Evolutionary conservation across 2,888 invertebrate species (phyloP), one percentile per base, ranked within the genome.

Genomic region (Drosophila antonietae): DNA sequence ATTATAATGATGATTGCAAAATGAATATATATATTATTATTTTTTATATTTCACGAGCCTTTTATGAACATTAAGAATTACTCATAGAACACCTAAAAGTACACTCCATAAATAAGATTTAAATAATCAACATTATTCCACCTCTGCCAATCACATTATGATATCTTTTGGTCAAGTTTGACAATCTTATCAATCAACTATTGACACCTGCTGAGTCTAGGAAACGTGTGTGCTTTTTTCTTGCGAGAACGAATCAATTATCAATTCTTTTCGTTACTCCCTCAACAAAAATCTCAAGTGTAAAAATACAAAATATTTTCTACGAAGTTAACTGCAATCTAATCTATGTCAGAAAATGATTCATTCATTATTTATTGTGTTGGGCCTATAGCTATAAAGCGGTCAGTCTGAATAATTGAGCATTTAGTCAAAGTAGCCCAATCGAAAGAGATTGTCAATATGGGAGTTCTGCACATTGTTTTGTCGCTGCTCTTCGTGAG

Each of bases 1-100:
- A 28, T 28, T 6, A 28, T 28, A 6, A 6, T 6, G 28, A 28
- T 28, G 3, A 28, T 28, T 28, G 6, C 6, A 28, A 28, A 6
- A 6, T 28, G 3, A 28, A 28, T 6, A 28, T 6, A 28, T 28
- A 28, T 28, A 28, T 28, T 28, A 28, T 28, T 28, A 28, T 33
- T 33, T 33, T 12, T 15, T 14, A 33, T 12, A 0, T 51, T 3
- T 8, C 4, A 12, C 18, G 3, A 2, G 20, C 4, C 3, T n/a
- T 2, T 47, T 28, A 9, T 33, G 6, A 12, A 33, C 12, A 23
- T 7, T 18, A 6, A 4, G 3, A 18, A 43, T 10, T 43, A 18
- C 23, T 2, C 18, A 18, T 20, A 5, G 20, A 33, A 47, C 70
- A 53, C 79, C 76, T 75, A 69, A 78, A 77, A 77, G 70, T 78